A percentile compares a stretch with the other conserved stretches of the same genome.
These are phyloP conservation scores for Reticulitermes speratus DNA, from an alignment of 1,140 invertebrate species.

Conservation along the genomic window DNA sequence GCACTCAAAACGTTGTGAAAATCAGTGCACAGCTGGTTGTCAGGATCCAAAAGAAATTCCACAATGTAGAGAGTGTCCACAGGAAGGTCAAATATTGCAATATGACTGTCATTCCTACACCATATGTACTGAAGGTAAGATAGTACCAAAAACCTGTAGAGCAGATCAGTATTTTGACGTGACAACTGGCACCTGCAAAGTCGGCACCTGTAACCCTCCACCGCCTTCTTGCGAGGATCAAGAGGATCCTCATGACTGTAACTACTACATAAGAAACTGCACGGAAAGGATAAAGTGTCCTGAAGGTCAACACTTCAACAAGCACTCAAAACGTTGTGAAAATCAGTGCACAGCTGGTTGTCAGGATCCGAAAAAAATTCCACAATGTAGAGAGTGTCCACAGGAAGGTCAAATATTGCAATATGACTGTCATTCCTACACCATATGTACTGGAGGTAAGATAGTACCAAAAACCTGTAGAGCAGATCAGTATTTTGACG, in stretches of 20 bases:
- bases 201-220: background rate
- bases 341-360: background rate
- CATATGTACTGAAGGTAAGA: background rate
- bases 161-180: background rate
- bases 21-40: background rate
- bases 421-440: background rate
- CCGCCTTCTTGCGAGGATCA: background rate
- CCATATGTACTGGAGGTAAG: background rate
- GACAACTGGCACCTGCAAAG: background rate
- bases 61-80: background rate
- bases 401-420: background rate
- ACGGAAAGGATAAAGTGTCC: background rate
- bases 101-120: background rate
- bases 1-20: background rate
- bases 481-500: background rate
- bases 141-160: background rate
- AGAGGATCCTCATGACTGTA: background rate
- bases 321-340: background rate
- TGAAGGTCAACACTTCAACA: background rate
- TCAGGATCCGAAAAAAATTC: background rate
- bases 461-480: background rate
- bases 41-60: background rate
- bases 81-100: background rate
- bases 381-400: background rate
- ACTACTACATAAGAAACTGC: background rate